Base-by-base conservation (phyloP, 2,113 vertebrate genomes). In the Hypomesus transpacificus region DNA sequence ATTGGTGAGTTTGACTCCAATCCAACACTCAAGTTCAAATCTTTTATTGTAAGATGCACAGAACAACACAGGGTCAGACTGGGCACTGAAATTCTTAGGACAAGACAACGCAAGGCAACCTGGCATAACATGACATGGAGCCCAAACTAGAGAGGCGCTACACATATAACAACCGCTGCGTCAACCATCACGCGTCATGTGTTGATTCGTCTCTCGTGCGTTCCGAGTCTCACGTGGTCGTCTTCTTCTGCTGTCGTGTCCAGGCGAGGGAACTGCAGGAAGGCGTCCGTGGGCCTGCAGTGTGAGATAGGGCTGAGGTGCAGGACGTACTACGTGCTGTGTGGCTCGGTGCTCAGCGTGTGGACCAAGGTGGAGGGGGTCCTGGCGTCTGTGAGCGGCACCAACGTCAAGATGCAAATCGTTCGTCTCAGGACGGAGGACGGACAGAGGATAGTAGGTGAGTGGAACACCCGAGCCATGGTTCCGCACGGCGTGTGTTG, bases 251-350 rank as follows among this genome's bases (percentile, higher is more conserved):
- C 21, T 14, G 22, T 20, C 26, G 26, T 28, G 50, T 67, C 17
- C 51, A 98, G 97, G 97, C 92, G 97, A 26, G 97, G 97, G n/a
- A 98, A 98, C 26, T 99, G 97, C 75, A 99, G 97, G 90, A 98
- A 98, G 71, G 95, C 94, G 0, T 93, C 95, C 0, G 84, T 98
- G 82, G 97, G 97, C n/a, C 91, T 99, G 20, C 93, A 95, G 24
- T 99, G 97, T 75, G 97, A 99, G 72, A 91, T 99, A 1, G 97
- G 97, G 18, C 91, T 99, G 3, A 95, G 97, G 14, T 98, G 97
- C 71, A 87, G 97, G 61, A 96, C 94, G 0, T 99, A 97, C 77
- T 96, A 92, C 0, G 97, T 99, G 0, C 84, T 99, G 14, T 98
- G 96, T 13, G 97, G 97, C 59, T 99, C 97, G 0, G 97, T 99